phyloP scores from a whole-genome alignment of 1,140 invertebrate genomes.

The Philopotamus ludificatus region DNA sequence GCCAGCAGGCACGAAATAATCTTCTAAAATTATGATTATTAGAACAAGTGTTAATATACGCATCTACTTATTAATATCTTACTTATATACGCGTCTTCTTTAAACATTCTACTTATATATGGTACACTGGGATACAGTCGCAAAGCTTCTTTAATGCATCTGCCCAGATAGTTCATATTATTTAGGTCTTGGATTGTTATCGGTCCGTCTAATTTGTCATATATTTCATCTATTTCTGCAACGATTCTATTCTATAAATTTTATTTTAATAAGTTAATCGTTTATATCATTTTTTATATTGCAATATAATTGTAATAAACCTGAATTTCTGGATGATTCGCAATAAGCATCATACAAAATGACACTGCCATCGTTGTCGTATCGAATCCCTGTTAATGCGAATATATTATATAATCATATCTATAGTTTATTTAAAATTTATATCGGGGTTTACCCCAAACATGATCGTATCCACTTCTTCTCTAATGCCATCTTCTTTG shows the following conservation, averaged over 20 bases:
- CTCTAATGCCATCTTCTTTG: too few species aligned
- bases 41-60: not conserved
- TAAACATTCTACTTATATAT: conserved; percentile 62
- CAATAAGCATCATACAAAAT: conserved; percentile 68
- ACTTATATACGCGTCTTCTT: conserved; percentile 62
- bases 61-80: conserved; percentile 36
- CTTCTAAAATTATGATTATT: conserved; percentile 42
- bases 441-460: conserved; percentile 64
- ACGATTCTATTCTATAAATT: not conserved
- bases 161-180: conserved; percentile 71
- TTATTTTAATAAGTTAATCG: not conserved
- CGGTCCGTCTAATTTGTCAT: conserved; percentile 55
- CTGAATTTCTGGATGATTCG: conserved; percentile 64
- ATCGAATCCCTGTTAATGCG: conserved; percentile 67
- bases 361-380: conserved; percentile 70
- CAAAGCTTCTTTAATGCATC: conserved; percentile 68
- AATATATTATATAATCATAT: too few species aligned
- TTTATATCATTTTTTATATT: not conserved
- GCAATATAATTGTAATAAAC: conserved; percentile 22
- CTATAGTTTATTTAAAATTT: too few species aligned
- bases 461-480: conserved; percentile 76
- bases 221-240: conserved; percentile 65
- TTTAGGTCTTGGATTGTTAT: conserved; percentile 63
- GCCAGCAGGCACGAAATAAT: conserved; percentile 57
- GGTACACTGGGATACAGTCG: conserved; percentile 72